Percentiles rank a stretch among this genome's conserved stretches.
Conservation (phyloP, 2,113 vertebrate species). For the Aegotheles bennettii region DNA sequence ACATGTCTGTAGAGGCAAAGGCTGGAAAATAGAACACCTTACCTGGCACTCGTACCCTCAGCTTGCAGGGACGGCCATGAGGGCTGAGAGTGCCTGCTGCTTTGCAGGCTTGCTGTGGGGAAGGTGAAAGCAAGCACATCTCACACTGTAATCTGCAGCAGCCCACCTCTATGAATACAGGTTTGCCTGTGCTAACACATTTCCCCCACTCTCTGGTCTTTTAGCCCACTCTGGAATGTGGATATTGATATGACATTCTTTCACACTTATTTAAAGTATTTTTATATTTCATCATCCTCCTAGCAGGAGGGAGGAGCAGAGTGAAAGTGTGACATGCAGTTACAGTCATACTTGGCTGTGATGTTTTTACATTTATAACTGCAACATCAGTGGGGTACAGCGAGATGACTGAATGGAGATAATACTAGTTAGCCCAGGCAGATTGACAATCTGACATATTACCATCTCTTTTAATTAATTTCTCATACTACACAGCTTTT, state of each 20-base stretch:
- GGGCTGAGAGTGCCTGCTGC: not conserved
- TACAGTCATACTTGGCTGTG: not conserved
- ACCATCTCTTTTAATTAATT: not conserved
- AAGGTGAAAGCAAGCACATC: not conserved
- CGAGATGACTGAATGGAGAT: not conserved
- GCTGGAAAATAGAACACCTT: not conserved
- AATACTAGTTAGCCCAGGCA: not conserved
- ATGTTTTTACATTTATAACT: not conserved
- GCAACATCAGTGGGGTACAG: not conserved
- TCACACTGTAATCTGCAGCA: not conserved
- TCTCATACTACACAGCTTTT: not conserved
- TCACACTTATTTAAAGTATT: not conserved
- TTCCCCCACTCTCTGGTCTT: not conserved
- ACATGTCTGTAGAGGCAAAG: not conserved
- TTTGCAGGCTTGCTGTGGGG: not conserved
- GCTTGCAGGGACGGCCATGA: fast-evolving
- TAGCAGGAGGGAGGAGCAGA: not conserved
- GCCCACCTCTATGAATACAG: not conserved
- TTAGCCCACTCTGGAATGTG: not conserved
- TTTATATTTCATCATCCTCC: not conserved
- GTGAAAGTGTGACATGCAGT: not conserved
- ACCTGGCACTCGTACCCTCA: fast-evolving
- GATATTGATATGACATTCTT: not conserved
- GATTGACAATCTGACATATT: not conserved
- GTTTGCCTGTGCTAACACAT: not conserved